phyloP scores from a whole-genome alignment of 2,888 invertebrate genomes.

The Ditula angustiorana region DNA sequence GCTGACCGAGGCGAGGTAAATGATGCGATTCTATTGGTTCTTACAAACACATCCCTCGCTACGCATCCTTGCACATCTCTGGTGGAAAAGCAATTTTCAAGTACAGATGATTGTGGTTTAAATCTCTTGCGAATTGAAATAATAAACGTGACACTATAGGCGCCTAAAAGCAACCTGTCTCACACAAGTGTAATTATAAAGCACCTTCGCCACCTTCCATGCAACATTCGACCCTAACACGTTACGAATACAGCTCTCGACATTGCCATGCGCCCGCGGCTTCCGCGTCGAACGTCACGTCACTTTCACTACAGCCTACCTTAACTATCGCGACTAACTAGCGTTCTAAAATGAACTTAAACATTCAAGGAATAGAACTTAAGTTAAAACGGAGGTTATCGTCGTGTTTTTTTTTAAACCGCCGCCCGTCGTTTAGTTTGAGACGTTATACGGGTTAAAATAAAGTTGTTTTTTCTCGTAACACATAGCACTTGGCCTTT shows the following conservation, averaged over 20 bases:
- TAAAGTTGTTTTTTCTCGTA: constrained; percentile 22
- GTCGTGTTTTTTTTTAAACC: constrained; percentile 16
- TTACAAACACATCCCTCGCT: too few relatives aligned
- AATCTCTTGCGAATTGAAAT: too few relatives aligned
- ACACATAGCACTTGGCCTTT: constrained; percentile 9
- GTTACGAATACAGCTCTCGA: background rate
- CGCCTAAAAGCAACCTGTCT: constrained; percentile 24
- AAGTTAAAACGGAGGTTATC: background rate
- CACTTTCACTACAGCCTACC: constrained; percentile 33
- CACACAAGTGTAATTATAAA: constrained; percentile 21
- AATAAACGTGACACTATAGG: constrained; percentile 22
- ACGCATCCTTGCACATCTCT: too few relatives aligned
- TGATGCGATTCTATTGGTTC: too few relatives aligned
- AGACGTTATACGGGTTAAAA: constrained; percentile 9
- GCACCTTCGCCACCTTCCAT: constrained; percentile 6
- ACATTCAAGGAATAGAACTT: background rate
- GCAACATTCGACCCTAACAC: background rate
- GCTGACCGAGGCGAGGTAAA: too few relatives aligned
- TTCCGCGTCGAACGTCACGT: constrained; percentile 28
- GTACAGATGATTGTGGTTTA: too few relatives aligned
- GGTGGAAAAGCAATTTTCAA: too few relatives aligned
- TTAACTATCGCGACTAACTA: background rate
- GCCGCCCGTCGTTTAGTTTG: constrained; percentile 1
- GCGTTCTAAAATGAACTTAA: background rate
- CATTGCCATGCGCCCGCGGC: background rate